Base-by-base conservation (phyloP, 2,888 invertebrate genomes). In the Steromphala cineraria region DNA sequence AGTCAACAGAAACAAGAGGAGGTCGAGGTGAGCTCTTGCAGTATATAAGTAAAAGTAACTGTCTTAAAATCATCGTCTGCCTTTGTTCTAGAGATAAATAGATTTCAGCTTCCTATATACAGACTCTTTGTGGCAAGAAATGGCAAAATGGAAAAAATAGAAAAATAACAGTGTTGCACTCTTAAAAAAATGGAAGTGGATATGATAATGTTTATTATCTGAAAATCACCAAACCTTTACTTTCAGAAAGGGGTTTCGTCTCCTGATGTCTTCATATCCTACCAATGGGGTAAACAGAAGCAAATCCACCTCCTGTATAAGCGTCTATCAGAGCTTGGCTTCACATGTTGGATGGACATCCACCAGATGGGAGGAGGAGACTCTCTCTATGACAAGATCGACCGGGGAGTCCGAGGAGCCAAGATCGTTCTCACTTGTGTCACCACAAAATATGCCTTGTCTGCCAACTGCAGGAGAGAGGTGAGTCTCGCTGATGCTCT, bases 351-450 rank as follows among this genome's bases (percentile, higher is more conserved):
- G 92, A 84, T 92, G 85, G 92, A 92, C 79, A 91, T 91, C 24
- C 85, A 88, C 74, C 92, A 91, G 82, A 91, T 92, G 91, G 90
- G 90, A 10, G 92, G 92, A 0, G 92, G 92, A 53, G 92, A 92
- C 81, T 91, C 91, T 0, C 85, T 92, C 21, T 92, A 89, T 81
- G 90, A 91, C 82, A 91, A 91, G 80, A 92, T 92, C 21, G 90
- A 91, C 80, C 80, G 84, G 19, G 91, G 92, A 1, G 78, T 90
- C 15, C 84, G 89, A 19, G 84, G 86, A 55, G 87, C 89, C 62
- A 80, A 85, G 40, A 88, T 90, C 82, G 88, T 93, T 7, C 53
- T 93, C n/a, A 87, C 90, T 8, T 92, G 92, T 83, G 87, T 93
- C 19, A 93, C 92, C 21, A 86, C 88, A 5, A 93, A 92, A 83